phyloP scores from a whole-genome alignment of 2,888 invertebrate genomes.

The Anthophora plumipes region DNA sequence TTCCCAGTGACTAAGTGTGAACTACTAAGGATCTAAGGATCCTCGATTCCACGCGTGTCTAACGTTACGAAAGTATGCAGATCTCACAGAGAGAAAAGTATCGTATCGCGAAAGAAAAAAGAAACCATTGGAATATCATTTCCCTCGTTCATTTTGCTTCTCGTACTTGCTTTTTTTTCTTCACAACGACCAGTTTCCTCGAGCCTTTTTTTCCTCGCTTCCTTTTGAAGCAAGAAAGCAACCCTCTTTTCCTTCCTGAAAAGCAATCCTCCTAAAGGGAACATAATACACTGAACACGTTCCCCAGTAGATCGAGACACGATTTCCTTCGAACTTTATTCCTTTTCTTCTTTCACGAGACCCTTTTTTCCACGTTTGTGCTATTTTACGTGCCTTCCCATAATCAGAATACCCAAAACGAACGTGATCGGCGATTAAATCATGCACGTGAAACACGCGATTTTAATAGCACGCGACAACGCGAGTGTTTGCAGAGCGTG shows the following conservation, averaged over 20 bases:
- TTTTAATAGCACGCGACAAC: background rate
- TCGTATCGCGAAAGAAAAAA: background rate
- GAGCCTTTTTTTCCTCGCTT: background rate
- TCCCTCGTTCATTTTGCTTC: background rate
- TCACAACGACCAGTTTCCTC: background rate
- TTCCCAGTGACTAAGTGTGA: no score
- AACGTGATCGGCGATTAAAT: background rate
- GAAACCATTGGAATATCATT: background rate
- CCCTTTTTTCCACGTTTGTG: no score
- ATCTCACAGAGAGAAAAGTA: background rate
- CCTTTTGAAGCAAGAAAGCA: background rate
- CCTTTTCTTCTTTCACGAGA: no score
- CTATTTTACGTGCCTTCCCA: no score
- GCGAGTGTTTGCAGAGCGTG: background rate
- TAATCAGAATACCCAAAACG: background rate
- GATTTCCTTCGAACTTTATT: background rate
- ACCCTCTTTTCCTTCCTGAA: background rate
- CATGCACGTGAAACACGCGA: background rate
- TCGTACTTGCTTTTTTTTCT: background rate
- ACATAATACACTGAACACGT: slow-evolving; percentile 23
- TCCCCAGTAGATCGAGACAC: background rate
- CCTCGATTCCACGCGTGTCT: background rate
- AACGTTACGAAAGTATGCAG: background rate
- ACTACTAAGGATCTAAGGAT: no score
- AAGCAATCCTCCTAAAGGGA: background rate